These are phyloP conservation scores for Macrobrachium rosenbergii DNA, from an alignment of 1,140 invertebrate genomes.

Conservation along the genomic window DNA sequence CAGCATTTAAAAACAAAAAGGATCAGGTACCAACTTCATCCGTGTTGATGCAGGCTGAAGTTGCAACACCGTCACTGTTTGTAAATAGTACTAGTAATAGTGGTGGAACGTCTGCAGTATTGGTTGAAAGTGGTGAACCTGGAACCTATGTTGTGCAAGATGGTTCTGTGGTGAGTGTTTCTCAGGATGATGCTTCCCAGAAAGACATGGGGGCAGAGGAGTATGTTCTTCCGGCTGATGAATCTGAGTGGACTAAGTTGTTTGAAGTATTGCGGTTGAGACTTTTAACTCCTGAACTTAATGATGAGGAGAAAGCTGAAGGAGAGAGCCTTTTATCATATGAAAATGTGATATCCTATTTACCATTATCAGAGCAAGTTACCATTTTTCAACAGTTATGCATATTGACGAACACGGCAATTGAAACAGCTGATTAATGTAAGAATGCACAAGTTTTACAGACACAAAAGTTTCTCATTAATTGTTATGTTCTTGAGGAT, in stretches of 20 bases:
- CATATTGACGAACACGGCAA: slow-evolving; percentile 60
- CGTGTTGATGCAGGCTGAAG: slow-evolving; percentile 15
- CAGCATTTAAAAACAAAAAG: not conserved
- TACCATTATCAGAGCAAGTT: slow-evolving; percentile 59
- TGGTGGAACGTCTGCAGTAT: slow-evolving; percentile 21
- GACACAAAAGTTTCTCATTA: not conserved
- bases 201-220: slow-evolving; percentile 57
- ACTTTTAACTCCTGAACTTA: slow-evolving; percentile 45
- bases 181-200: not conserved
- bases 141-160: slow-evolving; percentile 58
- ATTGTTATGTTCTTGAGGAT: not conserved
- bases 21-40: not conserved
- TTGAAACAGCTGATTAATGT: slow-evolving; percentile 50
- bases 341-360: slow-evolving; percentile 59
- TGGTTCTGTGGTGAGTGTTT: slow-evolving; percentile 13
- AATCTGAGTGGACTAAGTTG: slow-evolving; percentile 64
- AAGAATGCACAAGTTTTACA: not conserved
- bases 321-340: slow-evolving; percentile 56
- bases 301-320: slow-evolving; percentile 54
- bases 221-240: slow-evolving; percentile 64
- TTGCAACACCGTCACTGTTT: slow-evolving; percentile 27
- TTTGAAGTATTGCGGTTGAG: slow-evolving; percentile 58
- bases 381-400: slow-evolving; percentile 64
- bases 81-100: slow-evolving; percentile 32
- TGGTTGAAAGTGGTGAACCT: slow-evolving; percentile 43